phyloP scores from a whole-genome alignment of 2,888 invertebrate species.

The Troides oblongomaculatus region DNA sequence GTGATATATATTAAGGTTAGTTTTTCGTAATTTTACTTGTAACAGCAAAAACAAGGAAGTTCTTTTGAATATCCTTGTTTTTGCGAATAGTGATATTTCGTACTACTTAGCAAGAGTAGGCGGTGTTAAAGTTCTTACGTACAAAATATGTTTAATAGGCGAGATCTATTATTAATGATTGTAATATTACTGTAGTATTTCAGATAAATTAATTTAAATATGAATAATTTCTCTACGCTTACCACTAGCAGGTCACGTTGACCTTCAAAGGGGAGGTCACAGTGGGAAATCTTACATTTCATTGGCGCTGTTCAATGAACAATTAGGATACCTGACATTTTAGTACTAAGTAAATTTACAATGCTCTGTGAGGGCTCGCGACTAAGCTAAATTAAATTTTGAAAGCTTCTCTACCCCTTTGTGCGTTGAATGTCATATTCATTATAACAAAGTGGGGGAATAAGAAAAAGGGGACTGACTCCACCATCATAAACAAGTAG shows the following conservation, averaged over 20 bases:
- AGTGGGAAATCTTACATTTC: conserved; percentile 10
- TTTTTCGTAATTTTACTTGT: too few relatives aligned
- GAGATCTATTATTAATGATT: background rate
- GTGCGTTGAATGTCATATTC: background rate
- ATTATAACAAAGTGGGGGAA: background rate
- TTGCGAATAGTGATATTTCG: too few relatives aligned
- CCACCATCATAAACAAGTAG: too few relatives aligned
- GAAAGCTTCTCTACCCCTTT: conserved; percentile 12
- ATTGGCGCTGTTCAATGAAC: conserved; percentile 6
- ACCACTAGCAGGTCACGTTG: background rate
- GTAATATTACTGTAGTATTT: background rate
- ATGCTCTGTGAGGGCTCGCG: conserved; percentile 10
- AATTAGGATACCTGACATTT: conserved; percentile 24
- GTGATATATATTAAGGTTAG: too few relatives aligned
- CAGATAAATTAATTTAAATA: background rate
- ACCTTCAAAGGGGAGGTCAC: background rate
- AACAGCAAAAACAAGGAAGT: too few relatives aligned
- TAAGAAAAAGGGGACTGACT: too few relatives aligned
- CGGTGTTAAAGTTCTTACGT: too few relatives aligned
- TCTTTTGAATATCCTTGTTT: too few relatives aligned
- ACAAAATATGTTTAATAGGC: background rate
- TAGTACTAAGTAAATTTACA: conserved; percentile 25
- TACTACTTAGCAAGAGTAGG: too few relatives aligned
- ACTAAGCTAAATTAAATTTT: conserved; percentile 11
- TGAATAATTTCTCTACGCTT: background rate